Percentiles rank a stretch among this genome's conserved stretches.
Evolutionary conservation across 30 jellyfish, hydroid and myxozoan species (phyloP).

Genomic region (Nemopilema nomurai): DNA sequence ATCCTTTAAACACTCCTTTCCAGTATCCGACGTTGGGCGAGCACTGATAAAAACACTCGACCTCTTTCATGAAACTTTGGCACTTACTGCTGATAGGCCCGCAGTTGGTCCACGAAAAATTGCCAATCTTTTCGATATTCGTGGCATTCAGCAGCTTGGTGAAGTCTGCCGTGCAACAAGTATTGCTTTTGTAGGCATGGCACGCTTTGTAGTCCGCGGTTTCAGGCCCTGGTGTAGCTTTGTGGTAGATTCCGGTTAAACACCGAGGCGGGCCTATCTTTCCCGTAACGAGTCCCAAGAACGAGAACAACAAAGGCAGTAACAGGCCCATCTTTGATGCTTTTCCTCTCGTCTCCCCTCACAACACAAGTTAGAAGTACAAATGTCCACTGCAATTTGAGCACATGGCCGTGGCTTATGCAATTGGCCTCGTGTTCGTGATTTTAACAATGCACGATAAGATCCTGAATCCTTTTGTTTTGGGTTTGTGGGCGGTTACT

Average conservation of each 20-base stretch:
- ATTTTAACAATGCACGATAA: too few relatives aligned
- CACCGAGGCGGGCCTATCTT: constrained; percentile 32
- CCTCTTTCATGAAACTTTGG: constrained; percentile 59
- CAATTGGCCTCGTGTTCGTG: too few relatives aligned
- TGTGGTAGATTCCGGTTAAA: constrained; percentile 62
- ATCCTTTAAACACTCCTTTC: constrained; percentile 69
- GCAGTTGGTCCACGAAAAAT: constrained; percentile 71
- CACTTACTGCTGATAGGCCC: constrained; percentile 39
- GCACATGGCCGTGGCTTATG: too few relatives aligned
- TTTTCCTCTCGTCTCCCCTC: too few relatives aligned
- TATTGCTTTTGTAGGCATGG: constrained; percentile 53
- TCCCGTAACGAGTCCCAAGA: neutral
- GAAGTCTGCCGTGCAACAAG: constrained; percentile 75
- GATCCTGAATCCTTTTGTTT: too few relatives aligned
- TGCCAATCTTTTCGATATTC: constrained; percentile 64
- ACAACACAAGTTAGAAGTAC: too few relatives aligned
- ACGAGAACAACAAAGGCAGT: too few relatives aligned
- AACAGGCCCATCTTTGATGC: too few relatives aligned
- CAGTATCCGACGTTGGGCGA: constrained; percentile 86
- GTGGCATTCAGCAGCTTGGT: constrained; percentile 46
- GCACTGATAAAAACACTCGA: constrained; percentile 80
- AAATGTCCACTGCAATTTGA: too few relatives aligned
- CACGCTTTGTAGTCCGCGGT: constrained; percentile 62
- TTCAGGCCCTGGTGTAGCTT: constrained; percentile 60
- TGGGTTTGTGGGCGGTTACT: too few relatives aligned